A percentile compares a stretch with the other conserved stretches of the same genome.
Conservation (phyloP, 2,113 vertebrate species). For the Caloenas nicobarica region DNA sequence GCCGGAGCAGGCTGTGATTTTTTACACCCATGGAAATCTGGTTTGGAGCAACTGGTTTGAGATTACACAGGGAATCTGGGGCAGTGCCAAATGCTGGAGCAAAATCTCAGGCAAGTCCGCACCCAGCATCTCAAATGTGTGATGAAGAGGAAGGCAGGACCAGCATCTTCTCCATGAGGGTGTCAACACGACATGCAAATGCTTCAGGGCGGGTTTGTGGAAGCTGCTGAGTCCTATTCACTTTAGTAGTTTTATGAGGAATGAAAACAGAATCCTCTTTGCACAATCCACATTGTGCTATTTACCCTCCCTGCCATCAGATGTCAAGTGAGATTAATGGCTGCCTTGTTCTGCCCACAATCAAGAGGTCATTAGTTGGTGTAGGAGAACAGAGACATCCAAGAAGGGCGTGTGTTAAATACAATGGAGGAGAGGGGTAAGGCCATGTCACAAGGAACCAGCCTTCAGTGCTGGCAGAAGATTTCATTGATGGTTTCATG, state of each 20-base stretch:
- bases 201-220: neutral
- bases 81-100: neutral
- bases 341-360: neutral
- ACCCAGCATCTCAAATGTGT: neutral
- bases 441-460: neutral
- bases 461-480: neutral
- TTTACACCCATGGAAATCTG: constrained; percentile 59
- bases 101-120: neutral
- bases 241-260: neutral
- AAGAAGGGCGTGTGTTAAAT: neutral
- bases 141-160: neutral
- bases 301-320: neutral
- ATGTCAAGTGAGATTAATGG: neutral
- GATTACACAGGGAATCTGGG: constrained; percentile 17
- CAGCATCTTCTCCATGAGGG: neutral
- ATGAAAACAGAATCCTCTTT: neutral
- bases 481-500: neutral
- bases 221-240: neutral
- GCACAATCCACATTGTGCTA: neutral
- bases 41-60: neutral
- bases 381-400: neutral
- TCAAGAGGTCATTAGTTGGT: neutral
- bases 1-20: constrained; percentile 35
- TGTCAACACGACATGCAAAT: accelerated
- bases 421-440: neutral